These are phyloP conservation scores for Dione juno DNA, from an alignment of 2,888 invertebrate genomes.

Conservation along the genomic window DNA sequence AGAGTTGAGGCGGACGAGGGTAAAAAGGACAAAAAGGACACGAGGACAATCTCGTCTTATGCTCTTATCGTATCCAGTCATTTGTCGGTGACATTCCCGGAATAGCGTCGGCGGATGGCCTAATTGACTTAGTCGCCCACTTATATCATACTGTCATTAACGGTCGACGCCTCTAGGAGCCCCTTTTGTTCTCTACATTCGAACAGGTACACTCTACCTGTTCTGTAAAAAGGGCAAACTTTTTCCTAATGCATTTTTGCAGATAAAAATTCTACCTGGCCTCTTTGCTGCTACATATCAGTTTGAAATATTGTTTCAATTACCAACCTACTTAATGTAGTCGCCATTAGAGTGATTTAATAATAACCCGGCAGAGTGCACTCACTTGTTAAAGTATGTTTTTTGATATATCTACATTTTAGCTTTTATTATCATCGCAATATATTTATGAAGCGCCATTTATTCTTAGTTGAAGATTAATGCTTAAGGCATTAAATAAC, in stretches of 20 bases:
- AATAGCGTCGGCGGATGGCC: constrained; percentile 81
- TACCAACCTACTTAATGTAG: constrained; percentile 62
- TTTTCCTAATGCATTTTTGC: constrained; percentile 43
- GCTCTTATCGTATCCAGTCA: constrained; percentile 74
- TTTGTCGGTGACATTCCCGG: constrained; percentile 81
- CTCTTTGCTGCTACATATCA: constrained; percentile 54
- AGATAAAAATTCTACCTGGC: constrained; percentile 64
- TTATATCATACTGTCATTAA: constrained; percentile 77
- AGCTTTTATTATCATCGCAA: constrained; percentile 3
- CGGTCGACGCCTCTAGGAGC: constrained; percentile 72
- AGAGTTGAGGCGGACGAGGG: constrained; percentile 41
- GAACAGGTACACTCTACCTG: constrained; percentile 77
- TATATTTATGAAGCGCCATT: constrained; percentile 4
- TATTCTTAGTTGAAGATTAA: not conserved
- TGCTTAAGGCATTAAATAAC: not conserved
- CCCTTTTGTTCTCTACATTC: constrained; percentile 75
- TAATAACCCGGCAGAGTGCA: constrained; percentile 36
- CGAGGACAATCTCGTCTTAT: constrained; percentile 63
- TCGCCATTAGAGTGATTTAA: constrained; percentile 60
- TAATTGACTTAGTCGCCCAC: constrained; percentile 83
- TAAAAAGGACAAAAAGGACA: constrained; percentile 67
- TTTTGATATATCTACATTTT: constrained; percentile 16
- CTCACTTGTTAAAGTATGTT: constrained; percentile 28
- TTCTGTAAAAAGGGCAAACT: constrained; percentile 58
- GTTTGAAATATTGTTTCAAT: constrained; percentile 65